These are phyloP conservation scores for Thaleichthys pacificus DNA, from an alignment of 2,797 vertebrate genomes.

Conservation along the genomic window DNA sequence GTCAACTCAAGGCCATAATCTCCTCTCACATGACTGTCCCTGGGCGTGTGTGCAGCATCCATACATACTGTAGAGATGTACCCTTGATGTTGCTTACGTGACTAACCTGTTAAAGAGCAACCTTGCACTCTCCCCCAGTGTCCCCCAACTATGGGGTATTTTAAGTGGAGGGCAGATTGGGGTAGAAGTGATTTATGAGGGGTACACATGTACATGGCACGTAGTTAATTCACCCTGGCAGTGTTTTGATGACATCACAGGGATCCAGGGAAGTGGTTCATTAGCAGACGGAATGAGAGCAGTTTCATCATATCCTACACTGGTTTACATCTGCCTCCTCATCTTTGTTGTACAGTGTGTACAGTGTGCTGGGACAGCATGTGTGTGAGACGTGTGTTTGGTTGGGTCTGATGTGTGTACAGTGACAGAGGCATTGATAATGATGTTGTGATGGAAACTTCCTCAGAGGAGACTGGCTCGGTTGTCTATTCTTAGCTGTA, in stretches of 20 bases:
- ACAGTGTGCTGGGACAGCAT: not conserved
- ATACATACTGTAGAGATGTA: no score
- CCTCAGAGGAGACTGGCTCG: not conserved
- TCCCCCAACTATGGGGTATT: conserved; percentile 4
- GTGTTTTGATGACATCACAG: conserved; percentile 11
- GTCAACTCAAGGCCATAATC: not conserved
- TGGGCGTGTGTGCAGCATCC: no score
- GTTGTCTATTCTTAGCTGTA: conserved; percentile 25
- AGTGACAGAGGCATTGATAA: conserved; percentile 25
- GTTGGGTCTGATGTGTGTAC: not conserved
- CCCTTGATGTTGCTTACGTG: no score
- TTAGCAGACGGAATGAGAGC: not conserved
- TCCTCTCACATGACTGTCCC: not conserved
- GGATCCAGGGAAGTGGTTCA: not conserved
- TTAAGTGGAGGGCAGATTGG: not conserved
- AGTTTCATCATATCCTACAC: not conserved
- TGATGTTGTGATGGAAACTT: conserved; percentile 13
- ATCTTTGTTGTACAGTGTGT: not conserved
- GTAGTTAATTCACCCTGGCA: conserved; percentile 1
- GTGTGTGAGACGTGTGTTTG: not conserved
- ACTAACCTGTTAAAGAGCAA: not conserved
- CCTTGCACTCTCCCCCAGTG: not conserved
- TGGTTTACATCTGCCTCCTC: not conserved
- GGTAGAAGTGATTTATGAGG: conserved; percentile 8
- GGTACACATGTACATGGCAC: not conserved